phyloP scores from a whole-genome alignment of 2,888 invertebrate species.

The Philereme transversata region DNA sequence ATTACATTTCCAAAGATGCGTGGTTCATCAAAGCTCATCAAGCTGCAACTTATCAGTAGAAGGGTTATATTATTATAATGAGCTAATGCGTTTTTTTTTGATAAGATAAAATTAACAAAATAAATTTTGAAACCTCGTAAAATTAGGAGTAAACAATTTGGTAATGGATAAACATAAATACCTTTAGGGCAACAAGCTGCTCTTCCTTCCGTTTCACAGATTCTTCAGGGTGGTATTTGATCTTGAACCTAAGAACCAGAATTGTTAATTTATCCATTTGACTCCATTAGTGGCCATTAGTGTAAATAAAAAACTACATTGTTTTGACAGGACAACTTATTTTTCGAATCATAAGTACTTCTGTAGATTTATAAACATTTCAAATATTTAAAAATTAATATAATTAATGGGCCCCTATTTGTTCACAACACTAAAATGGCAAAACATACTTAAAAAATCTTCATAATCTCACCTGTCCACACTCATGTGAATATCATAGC shows the following conservation, averaged over 20 bases:
- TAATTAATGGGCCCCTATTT: constrained; percentile 6
- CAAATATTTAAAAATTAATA: constrained; percentile 35
- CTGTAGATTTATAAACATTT: constrained; percentile 10
- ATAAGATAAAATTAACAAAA: no score
- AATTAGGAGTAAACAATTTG: not conserved
- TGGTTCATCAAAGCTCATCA: no score
- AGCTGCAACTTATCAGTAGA: no score
- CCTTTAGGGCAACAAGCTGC: constrained; percentile 91
- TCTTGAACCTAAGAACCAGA: constrained; percentile 92
- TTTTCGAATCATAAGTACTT: constrained; percentile 4
- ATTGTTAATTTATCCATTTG: constrained; percentile 24
- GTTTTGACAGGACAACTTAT: constrained; percentile 12
- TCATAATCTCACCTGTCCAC: constrained; percentile 83
- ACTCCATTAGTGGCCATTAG: constrained; percentile 6
- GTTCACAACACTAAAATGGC: constrained; percentile 67
- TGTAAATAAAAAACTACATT: constrained; percentile 23
- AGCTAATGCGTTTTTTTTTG: no score
- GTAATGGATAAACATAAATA: not conserved
- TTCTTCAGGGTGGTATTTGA: constrained; percentile 99
- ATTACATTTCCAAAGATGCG: no score
- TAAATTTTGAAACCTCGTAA: no score
- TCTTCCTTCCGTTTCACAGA: constrained; percentile 95
- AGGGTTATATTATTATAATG: no score
- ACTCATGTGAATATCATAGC: constrained; percentile 69
- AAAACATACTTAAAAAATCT: constrained; percentile 77